Evolutionary conservation across 2,888 invertebrate species (phyloP).

Genomic region (Pyrocoelia pectoralis): DNA sequence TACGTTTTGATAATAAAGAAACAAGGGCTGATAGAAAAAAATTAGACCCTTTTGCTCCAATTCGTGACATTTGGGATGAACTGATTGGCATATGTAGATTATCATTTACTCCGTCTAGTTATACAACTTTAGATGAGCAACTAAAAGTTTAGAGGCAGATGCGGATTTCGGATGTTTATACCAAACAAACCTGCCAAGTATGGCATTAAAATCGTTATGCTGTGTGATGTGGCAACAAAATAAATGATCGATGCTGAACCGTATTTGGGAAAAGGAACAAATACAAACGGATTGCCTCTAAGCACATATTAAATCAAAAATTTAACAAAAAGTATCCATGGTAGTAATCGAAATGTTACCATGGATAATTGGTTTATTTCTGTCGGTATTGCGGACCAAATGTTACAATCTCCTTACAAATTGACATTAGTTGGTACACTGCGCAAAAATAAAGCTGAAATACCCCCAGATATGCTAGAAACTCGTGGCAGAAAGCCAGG

Average conservation of each 20-base stretch:
- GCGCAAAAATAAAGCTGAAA: too few species aligned
- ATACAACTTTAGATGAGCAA: neutral
- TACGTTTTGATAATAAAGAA: slow-evolving; percentile 3
- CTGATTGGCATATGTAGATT: neutral
- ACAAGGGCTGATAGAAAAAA: neutral
- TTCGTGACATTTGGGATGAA: neutral
- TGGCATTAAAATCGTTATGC: too few species aligned
- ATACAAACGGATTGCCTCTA: slow-evolving; percentile 1
- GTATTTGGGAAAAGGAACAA: slow-evolving; percentile 44
- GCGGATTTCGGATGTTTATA: slow-evolving; percentile 47
- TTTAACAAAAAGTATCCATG: slow-evolving; percentile 5
- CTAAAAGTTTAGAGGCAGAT: neutral
- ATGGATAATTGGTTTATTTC: neutral
- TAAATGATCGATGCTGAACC: slow-evolving; percentile 48
- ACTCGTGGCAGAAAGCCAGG: slow-evolving; percentile 1
- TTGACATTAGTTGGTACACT: neutral
- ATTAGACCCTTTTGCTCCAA: slow-evolving; percentile 3
- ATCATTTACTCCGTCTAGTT: slow-evolving; percentile 3
- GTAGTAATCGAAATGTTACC: neutral
- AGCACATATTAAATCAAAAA: neutral
- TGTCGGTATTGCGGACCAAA: neutral
- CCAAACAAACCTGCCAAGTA: too few species aligned
- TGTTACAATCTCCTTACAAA: neutral
- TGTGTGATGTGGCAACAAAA: slow-evolving; percentile 46
- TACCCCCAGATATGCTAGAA: slow-evolving; percentile 4